phyloP scores from a whole-genome alignment of 2,888 invertebrate species.

The Drosophila austrosaltans region DNA sequence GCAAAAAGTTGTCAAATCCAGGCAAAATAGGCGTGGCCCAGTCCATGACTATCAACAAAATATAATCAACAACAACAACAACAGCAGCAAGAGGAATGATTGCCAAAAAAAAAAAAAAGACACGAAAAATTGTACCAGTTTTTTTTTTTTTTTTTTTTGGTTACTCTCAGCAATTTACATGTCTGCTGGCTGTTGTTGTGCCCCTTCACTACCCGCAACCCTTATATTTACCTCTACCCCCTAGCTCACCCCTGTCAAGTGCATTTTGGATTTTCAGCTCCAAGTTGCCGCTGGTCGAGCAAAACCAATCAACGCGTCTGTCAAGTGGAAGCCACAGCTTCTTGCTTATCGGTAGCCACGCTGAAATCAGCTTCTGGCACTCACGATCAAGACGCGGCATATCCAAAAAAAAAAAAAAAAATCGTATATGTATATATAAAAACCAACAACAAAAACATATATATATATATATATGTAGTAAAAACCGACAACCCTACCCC shows the following conservation, averaged over 20 bases:
- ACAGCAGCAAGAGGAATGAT: slow-evolving; percentile 7
- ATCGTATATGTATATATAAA: slow-evolving; percentile 18
- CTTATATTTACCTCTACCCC: not conserved
- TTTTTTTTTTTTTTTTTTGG: slow-evolving; percentile 32
- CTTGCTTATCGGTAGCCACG: slow-evolving; percentile 81
- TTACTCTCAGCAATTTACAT: slow-evolving; percentile 77
- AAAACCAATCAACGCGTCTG: slow-evolving; percentile 82
- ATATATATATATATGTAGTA: not conserved
- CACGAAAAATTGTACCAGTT: slow-evolving; percentile 69
- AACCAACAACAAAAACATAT: slow-evolving; percentile 33
- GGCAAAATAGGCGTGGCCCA: slow-evolving; percentile 47
- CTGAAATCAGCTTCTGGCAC: slow-evolving; percentile 81
- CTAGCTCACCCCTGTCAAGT: not conserved
- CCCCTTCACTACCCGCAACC: not conserved
- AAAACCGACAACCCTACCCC: slow-evolving; percentile 17
- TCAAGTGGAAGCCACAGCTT: slow-evolving; percentile 60
- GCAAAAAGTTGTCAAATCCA: slow-evolving; percentile 76
- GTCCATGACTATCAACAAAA: slow-evolving; percentile 70
- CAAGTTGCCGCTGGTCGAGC: slow-evolving; percentile 31
- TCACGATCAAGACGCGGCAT: slow-evolving; percentile 73
- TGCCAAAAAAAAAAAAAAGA: slow-evolving; percentile 37
- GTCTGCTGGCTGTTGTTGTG: slow-evolving; percentile 63
- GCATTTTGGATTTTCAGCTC: not conserved
- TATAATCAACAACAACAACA: slow-evolving; percentile 59
- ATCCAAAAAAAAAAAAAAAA: slow-evolving; percentile 19